Evolutionary conservation across 1,140 invertebrate species (phyloP).

Genomic region (Drosophila nigromelanica): DNA sequence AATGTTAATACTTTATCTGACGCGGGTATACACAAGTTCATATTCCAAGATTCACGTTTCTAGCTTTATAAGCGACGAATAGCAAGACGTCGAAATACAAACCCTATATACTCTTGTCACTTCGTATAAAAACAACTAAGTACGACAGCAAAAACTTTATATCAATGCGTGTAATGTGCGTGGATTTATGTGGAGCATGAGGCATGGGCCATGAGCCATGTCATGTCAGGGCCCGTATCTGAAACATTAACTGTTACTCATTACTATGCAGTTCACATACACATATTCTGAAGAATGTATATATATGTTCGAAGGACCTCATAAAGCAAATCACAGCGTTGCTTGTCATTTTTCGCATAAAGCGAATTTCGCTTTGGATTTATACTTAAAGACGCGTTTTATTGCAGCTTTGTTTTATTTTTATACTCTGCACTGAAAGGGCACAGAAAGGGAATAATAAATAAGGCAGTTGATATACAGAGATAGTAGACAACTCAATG

Average conservation of each 20-base stretch:
- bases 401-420: constrained; percentile 39
- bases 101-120: too few relatives aligned
- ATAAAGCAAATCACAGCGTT: constrained; percentile 69
- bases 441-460: constrained; percentile 15
- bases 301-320: constrained; percentile 35
- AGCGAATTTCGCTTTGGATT: constrained; percentile 43
- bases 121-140: not conserved
- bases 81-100: too few relatives aligned
- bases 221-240: constrained; percentile 22
- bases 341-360: constrained; percentile 77
- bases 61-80: too few relatives aligned
- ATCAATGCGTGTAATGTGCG: constrained; percentile 43
- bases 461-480: constrained; percentile 10
- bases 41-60: too few relatives aligned
- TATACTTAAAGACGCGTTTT: constrained; percentile 40
- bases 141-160: constrained; percentile 27
- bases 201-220: constrained; percentile 1
- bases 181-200: constrained; percentile 20
- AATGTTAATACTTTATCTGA: too few relatives aligned
- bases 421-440: constrained; percentile 18
- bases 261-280: constrained; percentile 74
- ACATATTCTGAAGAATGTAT: constrained; percentile 3
- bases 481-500: too few relatives aligned
- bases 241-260: constrained; percentile 48
- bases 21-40: too few relatives aligned